phyloP scores from a whole-genome alignment of 2,797 vertebrate species.

The Coregonus suidteri region DNA sequence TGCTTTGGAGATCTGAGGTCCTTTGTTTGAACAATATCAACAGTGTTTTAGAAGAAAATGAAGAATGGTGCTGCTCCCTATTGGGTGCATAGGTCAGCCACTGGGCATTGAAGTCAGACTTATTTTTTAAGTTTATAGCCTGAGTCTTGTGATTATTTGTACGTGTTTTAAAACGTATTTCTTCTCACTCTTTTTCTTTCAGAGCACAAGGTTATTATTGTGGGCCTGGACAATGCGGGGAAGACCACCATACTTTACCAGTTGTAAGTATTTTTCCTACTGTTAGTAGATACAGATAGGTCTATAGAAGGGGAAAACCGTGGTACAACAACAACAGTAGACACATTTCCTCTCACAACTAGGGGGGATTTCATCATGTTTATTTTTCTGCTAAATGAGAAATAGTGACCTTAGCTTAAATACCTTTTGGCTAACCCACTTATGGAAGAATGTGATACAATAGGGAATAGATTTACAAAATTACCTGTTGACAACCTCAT shows the following conservation, averaged over 20 bases:
- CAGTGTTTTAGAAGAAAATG: not conserved
- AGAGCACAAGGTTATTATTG: conserved; percentile 99
- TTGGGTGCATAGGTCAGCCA: not conserved
- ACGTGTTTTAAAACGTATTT: conserved; percentile 14
- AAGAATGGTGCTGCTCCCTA: not conserved
- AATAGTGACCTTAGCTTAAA: not conserved
- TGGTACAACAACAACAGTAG: not conserved
- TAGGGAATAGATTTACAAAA: not conserved
- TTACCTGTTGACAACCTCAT: not conserved
- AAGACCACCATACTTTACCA: conserved; percentile 99
- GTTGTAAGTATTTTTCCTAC: conserved; percentile 86
- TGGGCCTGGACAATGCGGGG: conserved; percentile 98
- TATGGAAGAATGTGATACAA: not conserved
- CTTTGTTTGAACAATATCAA: not conserved
- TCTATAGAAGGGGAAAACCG: not conserved
- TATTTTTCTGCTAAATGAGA: not conserved
- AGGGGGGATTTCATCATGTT: not conserved
- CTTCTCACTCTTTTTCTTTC: conserved; percentile 63
- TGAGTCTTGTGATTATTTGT: conserved; percentile 26
- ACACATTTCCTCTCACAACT: not conserved
- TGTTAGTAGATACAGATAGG: too few relatives aligned
- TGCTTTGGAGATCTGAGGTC: not conserved
- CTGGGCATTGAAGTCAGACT: too few relatives aligned
- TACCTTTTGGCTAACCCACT: not conserved
- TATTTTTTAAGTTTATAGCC: conserved; percentile 25